Conservation (phyloP, 2,113 vertebrate species). For the Myotis brandtii region DNA sequence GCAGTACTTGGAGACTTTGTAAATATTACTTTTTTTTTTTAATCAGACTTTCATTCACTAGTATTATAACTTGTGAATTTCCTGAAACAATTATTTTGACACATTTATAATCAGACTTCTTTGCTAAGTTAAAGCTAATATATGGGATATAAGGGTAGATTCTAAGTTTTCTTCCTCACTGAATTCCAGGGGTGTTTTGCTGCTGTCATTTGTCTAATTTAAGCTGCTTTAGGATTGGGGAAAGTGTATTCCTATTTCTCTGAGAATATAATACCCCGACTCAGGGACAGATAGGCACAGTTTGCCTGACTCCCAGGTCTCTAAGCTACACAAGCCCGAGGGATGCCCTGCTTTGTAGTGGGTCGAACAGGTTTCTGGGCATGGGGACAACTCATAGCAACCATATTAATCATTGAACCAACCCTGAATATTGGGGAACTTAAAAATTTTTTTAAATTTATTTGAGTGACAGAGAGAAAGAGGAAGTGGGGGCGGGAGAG, state of each 20-base stretch:
- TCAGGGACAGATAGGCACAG: not conserved
- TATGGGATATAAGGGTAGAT: not conserved
- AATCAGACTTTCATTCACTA: not conserved
- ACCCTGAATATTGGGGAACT: not conserved
- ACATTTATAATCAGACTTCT: not conserved
- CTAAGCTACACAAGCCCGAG: not conserved
- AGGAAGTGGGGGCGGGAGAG: too few relatives aligned
- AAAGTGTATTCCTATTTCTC: not conserved
- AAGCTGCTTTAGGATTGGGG: not conserved
- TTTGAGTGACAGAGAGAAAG: too few relatives aligned
- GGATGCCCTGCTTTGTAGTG: not conserved
- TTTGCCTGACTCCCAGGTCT: not conserved
- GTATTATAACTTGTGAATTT: not conserved
- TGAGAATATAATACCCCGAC: not conserved
- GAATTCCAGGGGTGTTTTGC: not conserved
- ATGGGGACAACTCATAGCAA: not conserved
- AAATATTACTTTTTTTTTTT: not conserved
- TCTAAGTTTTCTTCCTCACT: constrained; percentile 2
- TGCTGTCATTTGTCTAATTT: not conserved
- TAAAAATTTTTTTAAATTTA: not conserved
- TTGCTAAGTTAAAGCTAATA: constrained; percentile 29
- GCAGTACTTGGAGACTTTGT: not conserved
- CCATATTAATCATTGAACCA: not conserved
- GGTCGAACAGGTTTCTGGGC: not conserved
- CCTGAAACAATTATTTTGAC: not conserved